Base-by-base conservation (phyloP, 2,113 vertebrate genomes). In the Corythaeola cristata region DNA sequence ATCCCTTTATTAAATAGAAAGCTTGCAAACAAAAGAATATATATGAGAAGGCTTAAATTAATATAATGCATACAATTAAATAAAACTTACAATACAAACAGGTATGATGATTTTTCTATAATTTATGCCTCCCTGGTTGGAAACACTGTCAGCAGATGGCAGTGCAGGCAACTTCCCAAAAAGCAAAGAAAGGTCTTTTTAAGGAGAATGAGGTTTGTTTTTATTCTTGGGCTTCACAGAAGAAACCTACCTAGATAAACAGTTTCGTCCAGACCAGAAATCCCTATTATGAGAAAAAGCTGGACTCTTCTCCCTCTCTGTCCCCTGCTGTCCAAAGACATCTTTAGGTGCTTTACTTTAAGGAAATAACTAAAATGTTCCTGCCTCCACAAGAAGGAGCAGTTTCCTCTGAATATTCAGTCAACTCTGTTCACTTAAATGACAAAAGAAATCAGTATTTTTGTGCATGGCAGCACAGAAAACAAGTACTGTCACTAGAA, bases 121-220 rank as follows among this genome's bases (percentile, higher is more conserved):
- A 33, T 27, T 44, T 35, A 11, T 11, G 30, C 30, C 47, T n/a
- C 66, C 20, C 41, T 55, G 35, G 17, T 1, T 64, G 53, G 19
- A 32, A 75, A 26, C 39, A 27, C 17, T 32, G 81, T 35, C 96
- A 91, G 93, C 87, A 97, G 97, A 77, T 94, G 97, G 97, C 96
- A 96, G 66, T 94, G 75, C 82, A 94, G 86, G 44, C 87, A 97
- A 33, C 52, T 16, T 41, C 32, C 33, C 9, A 39, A 86, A 66
- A 8, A 78, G 59, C 30, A 50, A 74, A 74, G 52, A 62, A 78
- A 86, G 30, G 39, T 49, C 32, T 58, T 92, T 89, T 47, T 58
- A 82, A 87, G 23, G 16, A 69, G 28, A 45, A 45, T 19, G 19
- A 19, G 32, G 7, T 68, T 30, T 84, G 56, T 20, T 23, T 16